Percentiles rank a stretch among this genome's conserved stretches.
phyloP scores from a whole-genome alignment of 2,797 vertebrate species.

The Crocidura indochinensis region DNA sequence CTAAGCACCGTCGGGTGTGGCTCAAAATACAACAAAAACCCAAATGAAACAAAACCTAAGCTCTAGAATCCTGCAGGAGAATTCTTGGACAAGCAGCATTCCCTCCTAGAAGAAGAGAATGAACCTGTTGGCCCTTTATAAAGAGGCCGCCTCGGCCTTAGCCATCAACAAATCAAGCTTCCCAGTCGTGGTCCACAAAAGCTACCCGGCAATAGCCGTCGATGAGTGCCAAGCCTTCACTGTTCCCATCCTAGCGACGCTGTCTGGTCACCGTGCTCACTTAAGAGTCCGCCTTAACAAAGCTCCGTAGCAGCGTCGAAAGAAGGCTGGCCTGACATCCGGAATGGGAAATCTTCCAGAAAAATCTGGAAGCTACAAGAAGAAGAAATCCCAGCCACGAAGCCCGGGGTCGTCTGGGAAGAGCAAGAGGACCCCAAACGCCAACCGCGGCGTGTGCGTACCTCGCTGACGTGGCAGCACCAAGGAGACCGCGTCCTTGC shows the following conservation, averaged over 20 bases:
- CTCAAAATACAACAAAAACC: neutral
- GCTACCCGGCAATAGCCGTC: rapidly evolving
- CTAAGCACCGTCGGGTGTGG: no score
- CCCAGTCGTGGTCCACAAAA: neutral
- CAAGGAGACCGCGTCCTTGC: neutral
- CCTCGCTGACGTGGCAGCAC: neutral
- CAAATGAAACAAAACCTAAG: neutral
- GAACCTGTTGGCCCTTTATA: neutral
- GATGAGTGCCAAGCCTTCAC: neutral
- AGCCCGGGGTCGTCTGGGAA: neutral
- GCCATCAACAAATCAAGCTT: neutral
- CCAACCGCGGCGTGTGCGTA: neutral
- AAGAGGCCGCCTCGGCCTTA: neutral
- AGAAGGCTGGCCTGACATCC: neutral
- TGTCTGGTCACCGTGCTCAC: neutral
- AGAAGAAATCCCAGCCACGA: neutral
- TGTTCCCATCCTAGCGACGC: neutral
- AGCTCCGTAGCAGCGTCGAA: neutral
- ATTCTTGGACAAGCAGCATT: neutral
- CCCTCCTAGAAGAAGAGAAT: neutral
- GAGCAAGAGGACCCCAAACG: neutral
- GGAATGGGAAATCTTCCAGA: neutral
- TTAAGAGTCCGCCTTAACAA: neutral
- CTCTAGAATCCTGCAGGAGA: neutral
- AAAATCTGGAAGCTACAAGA: neutral